Evolutionary conservation across 2,797 vertebrate species (phyloP).

Genomic region (Pempheris klunzingeri): DNA sequence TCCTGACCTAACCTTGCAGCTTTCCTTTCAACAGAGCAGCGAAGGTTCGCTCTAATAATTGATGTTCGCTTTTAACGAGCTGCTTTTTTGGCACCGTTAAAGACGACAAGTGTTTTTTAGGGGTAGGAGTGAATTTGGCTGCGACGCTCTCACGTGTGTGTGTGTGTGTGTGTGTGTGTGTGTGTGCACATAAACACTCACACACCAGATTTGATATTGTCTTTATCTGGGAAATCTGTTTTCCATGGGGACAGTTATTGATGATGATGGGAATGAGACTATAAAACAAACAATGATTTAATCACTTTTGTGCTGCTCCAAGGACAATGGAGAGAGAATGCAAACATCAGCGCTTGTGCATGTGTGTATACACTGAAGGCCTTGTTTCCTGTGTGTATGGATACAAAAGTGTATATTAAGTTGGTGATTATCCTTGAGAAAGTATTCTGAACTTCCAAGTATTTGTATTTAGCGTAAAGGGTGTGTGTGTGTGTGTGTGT

Average conservation of each 20-base stretch:
- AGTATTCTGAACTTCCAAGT: conserved; percentile 11
- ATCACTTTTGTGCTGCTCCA: conserved; percentile 53
- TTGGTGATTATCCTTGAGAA: conserved; percentile 49
- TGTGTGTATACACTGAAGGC: neutral
- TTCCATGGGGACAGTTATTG: conserved; percentile 39
- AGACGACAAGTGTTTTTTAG: neutral
- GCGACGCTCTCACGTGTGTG: neutral
- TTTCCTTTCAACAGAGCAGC: conserved; percentile 23
- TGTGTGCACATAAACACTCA: neutral
- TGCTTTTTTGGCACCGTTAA: conserved; percentile 36
- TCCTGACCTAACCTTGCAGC: conserved; percentile 33
- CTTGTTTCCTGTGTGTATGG: neutral
- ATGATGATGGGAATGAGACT: conserved; percentile 40
- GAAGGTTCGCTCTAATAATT: conserved; percentile 27
- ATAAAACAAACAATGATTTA: conserved; percentile 52
- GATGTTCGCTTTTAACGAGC: conserved; percentile 39
- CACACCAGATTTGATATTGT: conserved; percentile 24
- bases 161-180: neutral
- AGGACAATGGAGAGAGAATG: conserved; percentile 36
- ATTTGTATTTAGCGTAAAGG: neutral
- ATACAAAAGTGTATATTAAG: neutral
- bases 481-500: conserved; percentile 16
- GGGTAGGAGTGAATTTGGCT: conserved; percentile 10
- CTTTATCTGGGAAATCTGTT: conserved; percentile 27
- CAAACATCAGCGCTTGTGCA: conserved; percentile 18